phyloP scores from a whole-genome alignment of 2,797 vertebrate genomes.

The Pipistrellus kuhlii region DNA sequence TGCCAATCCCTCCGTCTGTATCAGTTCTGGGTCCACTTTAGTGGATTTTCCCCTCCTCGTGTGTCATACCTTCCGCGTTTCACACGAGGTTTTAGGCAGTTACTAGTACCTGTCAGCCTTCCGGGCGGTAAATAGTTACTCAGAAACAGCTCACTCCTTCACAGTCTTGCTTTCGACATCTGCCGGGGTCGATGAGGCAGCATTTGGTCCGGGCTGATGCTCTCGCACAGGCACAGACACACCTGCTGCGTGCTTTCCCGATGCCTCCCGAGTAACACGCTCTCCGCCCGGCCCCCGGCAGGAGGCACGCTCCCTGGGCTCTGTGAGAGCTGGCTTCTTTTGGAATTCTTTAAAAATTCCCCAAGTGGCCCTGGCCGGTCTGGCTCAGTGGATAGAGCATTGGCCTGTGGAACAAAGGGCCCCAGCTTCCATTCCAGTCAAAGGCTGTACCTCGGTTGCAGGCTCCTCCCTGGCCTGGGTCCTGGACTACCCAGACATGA shows the following conservation, averaged over 20 bases:
- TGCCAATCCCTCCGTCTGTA: background rate
- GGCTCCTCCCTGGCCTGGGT: too few relatives aligned
- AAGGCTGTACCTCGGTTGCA: too few relatives aligned
- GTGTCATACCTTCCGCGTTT: background rate
- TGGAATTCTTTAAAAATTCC: background rate
- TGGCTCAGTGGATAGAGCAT: too few relatives aligned
- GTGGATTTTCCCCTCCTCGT: background rate
- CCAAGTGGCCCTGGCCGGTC: background rate
- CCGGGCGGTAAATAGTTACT: background rate
- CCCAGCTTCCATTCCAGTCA: too few relatives aligned
- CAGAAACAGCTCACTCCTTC: background rate
- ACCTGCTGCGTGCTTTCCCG: background rate
- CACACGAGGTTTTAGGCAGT: background rate
- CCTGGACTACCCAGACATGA: too few relatives aligned
- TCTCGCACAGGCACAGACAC: background rate
- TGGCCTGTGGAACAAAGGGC: too few relatives aligned
- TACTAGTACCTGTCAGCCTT: too few relatives aligned
- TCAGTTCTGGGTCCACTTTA: background rate
- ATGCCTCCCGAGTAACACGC: background rate
- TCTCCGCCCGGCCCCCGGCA: background rate
- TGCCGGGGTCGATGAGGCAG: background rate
- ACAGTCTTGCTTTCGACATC: background rate
- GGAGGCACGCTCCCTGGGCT: background rate
- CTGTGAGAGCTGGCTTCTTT: accelerated
- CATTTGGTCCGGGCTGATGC: background rate